These are phyloP conservation scores for Bufotes viridis DNA, from an alignment of 2,797 vertebrate species.

Conservation along the genomic window DNA sequence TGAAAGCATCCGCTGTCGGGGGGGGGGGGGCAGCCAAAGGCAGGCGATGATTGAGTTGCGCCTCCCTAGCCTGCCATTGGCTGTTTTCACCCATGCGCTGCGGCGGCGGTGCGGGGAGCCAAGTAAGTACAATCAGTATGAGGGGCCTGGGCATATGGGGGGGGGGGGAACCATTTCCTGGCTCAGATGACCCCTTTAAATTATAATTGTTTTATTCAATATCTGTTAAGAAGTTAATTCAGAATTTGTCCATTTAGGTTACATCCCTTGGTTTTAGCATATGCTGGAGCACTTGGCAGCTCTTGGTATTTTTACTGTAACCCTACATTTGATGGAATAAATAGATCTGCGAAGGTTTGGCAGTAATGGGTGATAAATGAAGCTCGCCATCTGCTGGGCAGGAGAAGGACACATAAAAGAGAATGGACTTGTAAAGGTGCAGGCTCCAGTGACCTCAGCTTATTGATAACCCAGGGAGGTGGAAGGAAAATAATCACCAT, in stretches of 20 bases:
- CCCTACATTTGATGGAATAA: slow-evolving; percentile 53
- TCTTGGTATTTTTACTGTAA: slow-evolving; percentile 43
- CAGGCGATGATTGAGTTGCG: no score
- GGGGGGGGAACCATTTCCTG: no score
- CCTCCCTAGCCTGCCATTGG: no score
- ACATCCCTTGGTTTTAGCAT: slow-evolving; percentile 28
- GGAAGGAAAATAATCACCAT: slow-evolving; percentile 16
- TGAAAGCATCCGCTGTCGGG: no score
- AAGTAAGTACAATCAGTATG: no score
- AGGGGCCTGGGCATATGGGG: no score
- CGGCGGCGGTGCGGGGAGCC: no score
- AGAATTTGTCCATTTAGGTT: slow-evolving; percentile 20
- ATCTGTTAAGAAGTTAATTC: slow-evolving; percentile 4
- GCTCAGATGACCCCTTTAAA: no score
- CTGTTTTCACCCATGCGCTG: no score
- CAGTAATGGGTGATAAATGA: slow-evolving; percentile 58
- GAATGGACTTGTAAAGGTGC: slow-evolving; percentile 21
- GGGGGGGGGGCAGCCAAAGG: no score
- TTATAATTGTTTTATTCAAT: background rate
- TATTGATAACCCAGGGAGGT: background rate
- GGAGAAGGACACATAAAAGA: slow-evolving; percentile 43
- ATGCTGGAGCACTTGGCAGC: slow-evolving; percentile 32
- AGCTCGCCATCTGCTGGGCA: slow-evolving; percentile 31
- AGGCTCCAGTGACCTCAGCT: slow-evolving; percentile 29
- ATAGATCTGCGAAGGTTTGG: slow-evolving; percentile 45